Evolutionary conservation across 2,113 vertebrate genomes (phyloP), one percentile per base, ranked within the genome.

Genomic region (Apodemus speciosus): DNA sequence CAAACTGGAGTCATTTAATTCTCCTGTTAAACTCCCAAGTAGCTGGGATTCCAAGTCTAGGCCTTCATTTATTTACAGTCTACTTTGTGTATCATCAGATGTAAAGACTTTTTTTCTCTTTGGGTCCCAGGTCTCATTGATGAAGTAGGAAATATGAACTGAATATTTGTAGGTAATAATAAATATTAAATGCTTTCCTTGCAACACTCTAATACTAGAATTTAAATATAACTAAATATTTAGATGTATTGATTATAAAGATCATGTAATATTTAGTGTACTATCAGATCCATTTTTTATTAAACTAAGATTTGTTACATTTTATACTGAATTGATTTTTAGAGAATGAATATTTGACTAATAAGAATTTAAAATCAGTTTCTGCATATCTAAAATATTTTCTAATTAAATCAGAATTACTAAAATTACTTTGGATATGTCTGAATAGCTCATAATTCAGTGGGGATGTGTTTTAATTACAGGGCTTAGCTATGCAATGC

Each of bases 401-500:
- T 11, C 71, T 92, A 94, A 84, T 90, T 94, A 83, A 86, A 68
- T 68, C 25, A 72, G 64, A 93, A 51, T 81, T 58, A 89, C 60
- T 32, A 43, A 81, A 79, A 58, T 88, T 93, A 40, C 81, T 95
- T 94, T 76, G n/a, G 80, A 69, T 93, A 69, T 56, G 51, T 86
- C 56, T 94, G 58, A 95, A 89, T 89, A 97, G 72, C 18, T 89
- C 84, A 5, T 92, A 38, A 11, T 62, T 97, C 86, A 85, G 0
- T 89, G 53, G 71, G 49, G 80, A 68, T 92, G 6, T 38, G 90
- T 96, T 96, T 89, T 81, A 93, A 87, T 85, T 92, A n/a, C 49
- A 84, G 23, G 43, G 30, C 86, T 92, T 95, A 53, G 49, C 72
- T 88, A 68, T 95, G 11, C 64, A 88, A 40, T 80, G 21, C 6